Base-by-base conservation (phyloP, 2,113 vertebrate species). In the Spea bombifrons region DNA sequence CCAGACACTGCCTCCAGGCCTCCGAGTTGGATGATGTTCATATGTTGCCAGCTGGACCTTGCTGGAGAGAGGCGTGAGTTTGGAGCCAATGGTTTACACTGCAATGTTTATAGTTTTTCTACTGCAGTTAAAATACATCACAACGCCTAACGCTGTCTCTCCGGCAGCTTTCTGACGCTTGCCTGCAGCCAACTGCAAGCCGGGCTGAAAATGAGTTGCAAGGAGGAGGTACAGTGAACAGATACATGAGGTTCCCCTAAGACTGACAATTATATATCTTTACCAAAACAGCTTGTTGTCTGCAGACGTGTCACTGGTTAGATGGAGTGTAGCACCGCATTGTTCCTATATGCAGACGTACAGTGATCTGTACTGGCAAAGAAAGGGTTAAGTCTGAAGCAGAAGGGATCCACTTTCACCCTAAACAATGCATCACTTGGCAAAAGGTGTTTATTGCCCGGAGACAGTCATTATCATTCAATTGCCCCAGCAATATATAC, bases 71-170 rank as follows among this genome's bases (percentile, higher is more conserved):
- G 67, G 67, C 47, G 47, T n/a, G 67, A 49, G 47, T 17, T 49
- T 46, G 16, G 47, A 70, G 47, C 47, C 67, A 16, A 46, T 48
- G 65, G 46, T 70, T 73, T 53, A 66, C 5, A 53, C 71, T 63
- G 46, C 71, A 71, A 80, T 78, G 71, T 81, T 81, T 83, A 77
- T 71, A 73, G 57, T 77, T 81, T 30, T 70, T 70, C 17, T 75
- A 71, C 79, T 69, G 75, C 65, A 78, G 82, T 80, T 72, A 61
- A 48, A 80, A 70, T 70, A 81, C 72, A 71, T 81, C 75, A 71
- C 81, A 78, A 81, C 70, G 70, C 53, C 13, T 46, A 44, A 66
- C 57, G 55, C 57, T 57, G 46, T 63, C 68, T 71, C 67, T 48
- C 78, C 53, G 47, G 59, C 65, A 17, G 47, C 47, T 50, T 8